Conservation (phyloP, 2,797 vertebrate species). For the Acrossocheilus fasciatus region DNA sequence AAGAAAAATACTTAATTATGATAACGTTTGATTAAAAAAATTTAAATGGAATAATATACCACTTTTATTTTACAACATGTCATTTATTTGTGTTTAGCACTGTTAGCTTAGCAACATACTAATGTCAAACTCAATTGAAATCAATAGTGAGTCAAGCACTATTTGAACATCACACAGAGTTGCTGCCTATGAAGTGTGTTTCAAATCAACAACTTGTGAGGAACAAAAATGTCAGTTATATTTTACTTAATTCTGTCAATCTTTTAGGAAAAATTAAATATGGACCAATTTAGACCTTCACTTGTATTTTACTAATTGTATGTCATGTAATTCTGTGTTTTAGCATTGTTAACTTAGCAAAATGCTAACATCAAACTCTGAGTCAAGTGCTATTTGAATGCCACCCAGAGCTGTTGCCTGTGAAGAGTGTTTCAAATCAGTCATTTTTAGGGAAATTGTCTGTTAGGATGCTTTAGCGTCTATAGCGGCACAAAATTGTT, state of each 20-base stretch:
- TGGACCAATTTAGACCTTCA: background rate
- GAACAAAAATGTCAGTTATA: background rate
- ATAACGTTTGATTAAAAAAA: too few relatives aligned
- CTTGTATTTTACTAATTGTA: background rate
- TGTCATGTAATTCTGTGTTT: background rate
- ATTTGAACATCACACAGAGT: background rate
- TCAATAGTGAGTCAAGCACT: background rate
- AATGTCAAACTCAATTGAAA: background rate
- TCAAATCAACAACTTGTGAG: too few relatives aligned
- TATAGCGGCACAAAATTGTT: background rate
- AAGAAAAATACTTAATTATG: background rate
- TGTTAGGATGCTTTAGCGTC: background rate
- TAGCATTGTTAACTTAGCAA: background rate
- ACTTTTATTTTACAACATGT: background rate
- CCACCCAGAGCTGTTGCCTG: background rate
- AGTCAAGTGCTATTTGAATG: background rate
- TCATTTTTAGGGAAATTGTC: background rate
- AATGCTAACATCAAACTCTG: background rate
- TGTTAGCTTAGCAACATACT: background rate
- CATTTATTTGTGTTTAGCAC: too few relatives aligned
- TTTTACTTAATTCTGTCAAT: background rate
- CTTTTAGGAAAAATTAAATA: background rate
- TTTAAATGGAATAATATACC: too few relatives aligned
- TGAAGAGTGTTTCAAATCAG: background rate
- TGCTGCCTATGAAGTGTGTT: too few relatives aligned